Evolutionary conservation across 2,797 vertebrate genomes (phyloP), one percentile per base, ranked within the genome.

Genomic region (Pogonophryne albipinna): DNA sequence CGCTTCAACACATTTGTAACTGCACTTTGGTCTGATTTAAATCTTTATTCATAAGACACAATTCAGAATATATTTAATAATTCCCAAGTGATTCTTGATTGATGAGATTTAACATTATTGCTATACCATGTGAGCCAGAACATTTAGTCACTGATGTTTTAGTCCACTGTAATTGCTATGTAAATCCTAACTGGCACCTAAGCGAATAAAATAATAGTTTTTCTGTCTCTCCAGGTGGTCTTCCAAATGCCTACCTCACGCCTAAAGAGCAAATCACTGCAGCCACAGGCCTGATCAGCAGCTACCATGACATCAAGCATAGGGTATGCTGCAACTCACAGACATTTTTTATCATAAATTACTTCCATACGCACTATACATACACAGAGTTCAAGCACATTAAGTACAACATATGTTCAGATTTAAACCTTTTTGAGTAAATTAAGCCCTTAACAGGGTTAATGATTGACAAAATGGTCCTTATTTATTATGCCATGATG

Each of bases 171-270:
- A 49, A 45, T 10, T 27, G 20, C 13, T 57, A 27, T 61, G 15
- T 38, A 27, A 56, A 57, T 45, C n/a, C 58, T 38, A 59, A 42
- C 17, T 10, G 13, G 1, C 2, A 61, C 3, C 77, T 19, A 50
- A 62, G 20, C 15, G 46, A 58, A 68, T 50, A 31, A 13, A 61
- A 1, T 61, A 15, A 12, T 4, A 70, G 8, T 58, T 73, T 52
- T 68, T 63, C 52, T 82, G 9, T 83, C 52, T 47, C 45, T 74
- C 12, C 91, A 93, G 95, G 95, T 94, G 95, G 92, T 94, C 93
- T 92, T 97, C 97, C 97, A 97, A 96, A 98, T 99, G 97, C 97
- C 97, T 98, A 96, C 97, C 96, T 96, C 95, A 96, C 96, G 97
- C 95, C 94, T 97, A 95, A 97, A 97, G 95, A 96, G 95, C 95